Evolutionary conservation across 2,113 vertebrate genomes (phyloP).

Genomic region (Clarias gariepinus): DNA sequence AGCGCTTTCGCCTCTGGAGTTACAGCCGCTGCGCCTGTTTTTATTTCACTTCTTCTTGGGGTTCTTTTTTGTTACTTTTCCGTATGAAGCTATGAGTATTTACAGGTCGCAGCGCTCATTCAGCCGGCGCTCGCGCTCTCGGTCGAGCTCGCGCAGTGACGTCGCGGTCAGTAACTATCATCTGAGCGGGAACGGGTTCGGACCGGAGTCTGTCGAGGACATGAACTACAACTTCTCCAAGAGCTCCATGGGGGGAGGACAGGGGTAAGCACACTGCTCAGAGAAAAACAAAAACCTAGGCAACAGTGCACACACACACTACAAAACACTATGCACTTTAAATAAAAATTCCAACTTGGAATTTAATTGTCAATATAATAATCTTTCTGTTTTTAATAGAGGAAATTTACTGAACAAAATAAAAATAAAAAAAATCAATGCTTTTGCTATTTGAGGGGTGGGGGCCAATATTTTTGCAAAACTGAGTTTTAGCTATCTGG

Average conservation of each 20-base stretch:
- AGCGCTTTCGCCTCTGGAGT: neutral
- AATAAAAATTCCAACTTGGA: too few relatives aligned
- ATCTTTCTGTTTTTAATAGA: too few relatives aligned
- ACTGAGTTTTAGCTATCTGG: too few relatives aligned
- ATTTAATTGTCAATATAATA: too few relatives aligned
- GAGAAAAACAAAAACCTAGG: neutral
- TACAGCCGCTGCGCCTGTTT: neutral
- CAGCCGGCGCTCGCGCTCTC: slow-evolving; percentile 13
- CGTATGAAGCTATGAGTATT: slow-evolving; percentile 55
- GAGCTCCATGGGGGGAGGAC: slow-evolving; percentile 41
- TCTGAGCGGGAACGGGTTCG: slow-evolving; percentile 66
- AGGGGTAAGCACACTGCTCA: slow-evolving; percentile 36
- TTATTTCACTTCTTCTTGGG: neutral
- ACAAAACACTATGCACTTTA: neutral
- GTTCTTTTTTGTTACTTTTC: neutral
- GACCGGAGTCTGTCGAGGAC: slow-evolving; percentile 55
- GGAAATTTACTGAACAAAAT: too few relatives aligned
- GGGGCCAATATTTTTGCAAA: too few relatives aligned
- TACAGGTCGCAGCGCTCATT: slow-evolving; percentile 61
- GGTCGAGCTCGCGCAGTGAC: slow-evolving; percentile 59
- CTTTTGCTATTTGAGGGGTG: too few relatives aligned
- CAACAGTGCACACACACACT: neutral
- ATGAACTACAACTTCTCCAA: slow-evolving; percentile 49
- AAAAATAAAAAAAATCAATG: too few relatives aligned
- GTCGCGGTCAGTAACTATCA: slow-evolving; percentile 22